phyloP scores from a whole-genome alignment of 2,113 vertebrate genomes.

The Marmota flaviventris region DNA sequence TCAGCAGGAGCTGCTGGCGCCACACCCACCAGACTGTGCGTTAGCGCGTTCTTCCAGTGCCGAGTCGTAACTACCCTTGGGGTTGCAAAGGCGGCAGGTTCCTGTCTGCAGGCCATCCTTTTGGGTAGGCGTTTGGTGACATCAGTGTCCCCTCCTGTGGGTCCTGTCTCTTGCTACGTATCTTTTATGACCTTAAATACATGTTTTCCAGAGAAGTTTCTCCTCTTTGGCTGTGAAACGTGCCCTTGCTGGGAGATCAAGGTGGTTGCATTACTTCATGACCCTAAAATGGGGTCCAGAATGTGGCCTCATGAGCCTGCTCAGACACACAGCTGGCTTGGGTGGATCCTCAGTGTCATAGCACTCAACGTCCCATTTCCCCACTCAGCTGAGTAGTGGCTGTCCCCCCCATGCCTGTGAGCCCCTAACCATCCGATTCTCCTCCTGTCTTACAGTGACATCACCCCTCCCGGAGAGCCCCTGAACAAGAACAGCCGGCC shows the following conservation, averaged over 20 bases:
- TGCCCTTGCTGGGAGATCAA: neutral
- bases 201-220: neutral
- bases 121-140: too few species aligned
- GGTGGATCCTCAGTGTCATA: accelerated
- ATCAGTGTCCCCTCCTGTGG: too few species aligned
- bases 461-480: conserved; percentile 89
- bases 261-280: accelerated
- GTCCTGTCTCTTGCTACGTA: neutral
- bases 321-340: accelerated
- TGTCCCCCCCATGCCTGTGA: neutral
- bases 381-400: neutral
- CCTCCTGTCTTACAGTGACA: conserved; percentile 89
- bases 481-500: conserved; percentile 90
- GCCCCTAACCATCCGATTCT: neutral
- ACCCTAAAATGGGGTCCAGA: neutral
- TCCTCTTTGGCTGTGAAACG: neutral
- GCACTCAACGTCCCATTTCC: accelerated
- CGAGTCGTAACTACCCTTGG: too few species aligned
- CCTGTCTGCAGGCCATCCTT: too few species aligned
- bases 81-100: too few species aligned
- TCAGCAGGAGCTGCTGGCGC: too few species aligned
- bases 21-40: too few species aligned
- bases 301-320: too few species aligned
- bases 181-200: neutral
- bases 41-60: too few species aligned